These are phyloP conservation scores for Julus scanicus DNA, from an alignment of 2,888 invertebrate genomes.

Conservation along the genomic window DNA sequence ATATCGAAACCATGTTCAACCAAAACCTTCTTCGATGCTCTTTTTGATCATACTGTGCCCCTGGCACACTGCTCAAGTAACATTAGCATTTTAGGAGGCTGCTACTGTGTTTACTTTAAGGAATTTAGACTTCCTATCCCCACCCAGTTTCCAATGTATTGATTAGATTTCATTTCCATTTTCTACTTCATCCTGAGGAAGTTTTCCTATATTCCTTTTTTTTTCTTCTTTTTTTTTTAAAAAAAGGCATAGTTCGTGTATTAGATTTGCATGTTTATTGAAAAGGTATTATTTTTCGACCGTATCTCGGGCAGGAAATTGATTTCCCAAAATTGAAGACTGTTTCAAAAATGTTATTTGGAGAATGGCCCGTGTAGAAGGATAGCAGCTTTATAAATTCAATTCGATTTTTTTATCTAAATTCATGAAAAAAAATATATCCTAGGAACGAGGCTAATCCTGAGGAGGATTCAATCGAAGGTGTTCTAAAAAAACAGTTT, in stretches of 20 bases:
- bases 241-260: background rate
- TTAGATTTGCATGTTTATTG: slow-evolving; percentile 19
- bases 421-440: background rate
- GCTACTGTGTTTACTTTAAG: background rate
- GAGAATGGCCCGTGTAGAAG: background rate
- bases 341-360: background rate
- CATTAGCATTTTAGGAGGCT: background rate
- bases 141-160: background rate
- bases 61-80: no score
- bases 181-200: background rate
- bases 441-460: background rate
- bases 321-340: slow-evolving; percentile 17
- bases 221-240: background rate
- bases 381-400: background rate
- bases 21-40: background rate
- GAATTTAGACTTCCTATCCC: background rate
- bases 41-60: background rate
- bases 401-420: background rate
- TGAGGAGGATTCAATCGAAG: background rate
- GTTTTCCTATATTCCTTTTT: background rate
- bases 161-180: slow-evolving; percentile 11
- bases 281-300: slow-evolving; percentile 3
- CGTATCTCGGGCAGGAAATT: background rate
- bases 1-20: background rate
- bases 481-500: no score